Percentiles rank a stretch among this genome's conserved stretches.
Conservation (phyloP, 2,797 vertebrate species). For the Loris lydekkerianus region DNA sequence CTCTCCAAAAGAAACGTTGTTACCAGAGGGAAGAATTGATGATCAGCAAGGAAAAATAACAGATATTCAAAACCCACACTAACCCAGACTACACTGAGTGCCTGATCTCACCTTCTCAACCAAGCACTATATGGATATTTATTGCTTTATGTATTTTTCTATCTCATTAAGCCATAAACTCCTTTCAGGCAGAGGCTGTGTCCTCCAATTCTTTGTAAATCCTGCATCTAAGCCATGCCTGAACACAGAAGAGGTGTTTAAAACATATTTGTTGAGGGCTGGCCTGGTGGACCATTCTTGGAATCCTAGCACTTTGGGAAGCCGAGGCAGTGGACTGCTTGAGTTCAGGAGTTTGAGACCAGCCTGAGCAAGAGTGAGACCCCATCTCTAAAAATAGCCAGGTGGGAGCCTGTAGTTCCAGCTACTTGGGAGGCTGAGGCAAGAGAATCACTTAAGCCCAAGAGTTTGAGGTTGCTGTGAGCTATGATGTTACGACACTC, state of each 20-base stretch:
- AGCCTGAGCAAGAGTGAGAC: too few relatives aligned
- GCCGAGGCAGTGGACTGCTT: too few relatives aligned
- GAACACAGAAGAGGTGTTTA: neutral
- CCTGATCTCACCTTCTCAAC: slow-evolving; percentile 64
- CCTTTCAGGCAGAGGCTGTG: neutral
- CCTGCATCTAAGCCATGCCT: neutral
- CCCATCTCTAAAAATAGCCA: too few relatives aligned
- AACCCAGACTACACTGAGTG: slow-evolving; percentile 64
- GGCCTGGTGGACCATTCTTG: too few relatives aligned
- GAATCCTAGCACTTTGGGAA: too few relatives aligned
- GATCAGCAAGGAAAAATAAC: slow-evolving; percentile 73
- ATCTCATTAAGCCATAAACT: slow-evolving; percentile 8
- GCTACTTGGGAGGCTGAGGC: too few relatives aligned
- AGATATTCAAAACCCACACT: slow-evolving; percentile 67
- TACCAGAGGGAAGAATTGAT: slow-evolving; percentile 68
- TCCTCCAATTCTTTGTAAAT: neutral
- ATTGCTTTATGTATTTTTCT: slow-evolving; percentile 29
- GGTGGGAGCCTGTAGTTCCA: too few relatives aligned
- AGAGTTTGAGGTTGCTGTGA: too few relatives aligned
- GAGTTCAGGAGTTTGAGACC: too few relatives aligned
- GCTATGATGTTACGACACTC: too few relatives aligned
- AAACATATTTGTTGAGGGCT: neutral
- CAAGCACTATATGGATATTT: slow-evolving; percentile 8
- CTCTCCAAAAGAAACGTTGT: slow-evolving; percentile 62
- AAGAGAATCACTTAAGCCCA: too few relatives aligned